Evolutionary conservation across 1,140 invertebrate species (phyloP).

Genomic region (Sarcophaga peregrina): DNA sequence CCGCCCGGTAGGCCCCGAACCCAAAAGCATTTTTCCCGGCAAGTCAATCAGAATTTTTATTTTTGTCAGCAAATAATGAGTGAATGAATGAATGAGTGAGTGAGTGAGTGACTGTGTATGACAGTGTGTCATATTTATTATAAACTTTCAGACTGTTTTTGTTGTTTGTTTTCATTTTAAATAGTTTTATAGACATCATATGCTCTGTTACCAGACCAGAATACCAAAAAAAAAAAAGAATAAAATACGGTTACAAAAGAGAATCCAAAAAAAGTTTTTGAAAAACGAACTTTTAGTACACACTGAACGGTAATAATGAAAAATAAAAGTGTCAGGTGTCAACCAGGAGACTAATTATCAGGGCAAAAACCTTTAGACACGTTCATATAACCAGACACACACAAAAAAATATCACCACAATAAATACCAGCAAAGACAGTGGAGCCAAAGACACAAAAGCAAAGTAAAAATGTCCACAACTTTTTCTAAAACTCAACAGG

Average conservation of each 20-base stretch:
- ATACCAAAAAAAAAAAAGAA: no score
- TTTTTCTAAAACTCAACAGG: no score
- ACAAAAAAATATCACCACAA: no score
- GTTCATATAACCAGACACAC: no score
- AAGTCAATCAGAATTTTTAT: neutral
- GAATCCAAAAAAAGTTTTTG: neutral
- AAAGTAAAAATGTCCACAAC: no score
- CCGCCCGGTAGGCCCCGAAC: neutral
- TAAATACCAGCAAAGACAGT: neutral
- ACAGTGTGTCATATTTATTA: no score
- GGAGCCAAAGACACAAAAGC: neutral
- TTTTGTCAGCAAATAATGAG: no score
- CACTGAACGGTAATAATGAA: neutral
- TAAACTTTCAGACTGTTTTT: neutral
- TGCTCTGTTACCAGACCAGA: neutral
- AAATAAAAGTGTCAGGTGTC: conserved; percentile 3
- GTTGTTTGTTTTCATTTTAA: neutral
- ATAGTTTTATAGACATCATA: neutral
- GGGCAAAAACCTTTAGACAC: neutral
- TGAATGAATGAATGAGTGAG: no score
- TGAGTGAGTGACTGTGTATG: no score
- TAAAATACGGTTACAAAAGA: neutral
- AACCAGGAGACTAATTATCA: conserved; percentile 8
- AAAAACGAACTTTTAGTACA: neutral
- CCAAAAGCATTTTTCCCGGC: neutral